A percentile compares a stretch with the other conserved stretches of the same genome.
phyloP scores from a whole-genome alignment of 2,888 invertebrate genomes.

The Eupithecia centaureata region DNA sequence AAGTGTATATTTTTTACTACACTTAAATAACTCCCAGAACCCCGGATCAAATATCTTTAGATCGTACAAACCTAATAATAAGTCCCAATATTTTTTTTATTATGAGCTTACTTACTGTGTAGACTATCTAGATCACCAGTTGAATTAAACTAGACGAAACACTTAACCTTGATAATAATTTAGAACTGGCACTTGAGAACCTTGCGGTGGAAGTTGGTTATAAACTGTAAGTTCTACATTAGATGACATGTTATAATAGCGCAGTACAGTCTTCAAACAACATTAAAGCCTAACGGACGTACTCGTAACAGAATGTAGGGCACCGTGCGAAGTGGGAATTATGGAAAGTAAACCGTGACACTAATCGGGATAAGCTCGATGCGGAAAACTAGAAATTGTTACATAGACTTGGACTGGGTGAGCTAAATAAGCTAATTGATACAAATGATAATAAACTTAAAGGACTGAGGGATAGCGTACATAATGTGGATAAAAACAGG shows the following conservation, averaged over 20 bases:
- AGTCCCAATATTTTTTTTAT: no score
- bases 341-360: slow-evolving; percentile 35
- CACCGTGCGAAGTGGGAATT: slow-evolving; percentile 32
- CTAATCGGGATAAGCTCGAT: slow-evolving; percentile 32
- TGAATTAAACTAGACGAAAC: background rate
- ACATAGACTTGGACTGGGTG: slow-evolving; percentile 11
- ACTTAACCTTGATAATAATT: slow-evolving; percentile 6
- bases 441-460: slow-evolving; percentile 2
- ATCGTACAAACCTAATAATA: no score
- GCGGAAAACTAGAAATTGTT: slow-evolving; percentile 24
- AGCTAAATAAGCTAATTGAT: slow-evolving; percentile 11
- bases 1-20: no score
- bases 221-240: background rate
- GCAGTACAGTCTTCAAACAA: slow-evolving; percentile 14
- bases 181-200: background rate
- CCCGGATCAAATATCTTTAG: no score
- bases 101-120: background rate
- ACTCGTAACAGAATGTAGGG: slow-evolving; percentile 25
- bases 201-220: background rate
- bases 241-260: slow-evolving; percentile 11
- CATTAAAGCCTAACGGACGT: slow-evolving; percentile 33
- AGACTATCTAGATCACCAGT: background rate
- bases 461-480: background rate
- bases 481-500: background rate
- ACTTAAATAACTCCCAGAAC: no score